phyloP scores from a whole-genome alignment of 2,888 invertebrate genomes.

The Gonocerus acuteangulatus region DNA sequence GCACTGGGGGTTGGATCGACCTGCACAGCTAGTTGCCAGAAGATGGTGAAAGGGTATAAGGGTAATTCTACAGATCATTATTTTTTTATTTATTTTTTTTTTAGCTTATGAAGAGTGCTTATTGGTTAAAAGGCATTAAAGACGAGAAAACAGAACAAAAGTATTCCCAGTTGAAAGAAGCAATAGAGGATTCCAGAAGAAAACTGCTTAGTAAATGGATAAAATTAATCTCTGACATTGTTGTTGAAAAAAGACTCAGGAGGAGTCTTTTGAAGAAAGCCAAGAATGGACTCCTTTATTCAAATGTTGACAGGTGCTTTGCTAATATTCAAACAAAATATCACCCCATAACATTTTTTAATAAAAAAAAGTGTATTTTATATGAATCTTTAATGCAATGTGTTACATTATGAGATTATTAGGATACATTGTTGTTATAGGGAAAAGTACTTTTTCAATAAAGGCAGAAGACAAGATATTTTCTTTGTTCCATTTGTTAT shows the following conservation, averaged over 20 bases:
- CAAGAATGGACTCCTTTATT: slow-evolving; percentile 58
- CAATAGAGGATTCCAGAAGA: not conserved
- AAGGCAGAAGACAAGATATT: too few species aligned
- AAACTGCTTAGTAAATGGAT: not conserved
- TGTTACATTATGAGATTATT: too few species aligned
- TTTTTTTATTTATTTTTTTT: too few species aligned
- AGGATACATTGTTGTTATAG: too few species aligned
- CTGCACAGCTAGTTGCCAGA: too few species aligned
- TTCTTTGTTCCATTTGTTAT: too few species aligned
- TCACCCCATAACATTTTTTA: not conserved
- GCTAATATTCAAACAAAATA: slow-evolving; percentile 36
- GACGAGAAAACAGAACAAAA: slow-evolving; percentile 3
- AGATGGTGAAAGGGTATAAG: too few species aligned
- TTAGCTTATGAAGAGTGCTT: not conserved
- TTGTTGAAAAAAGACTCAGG: not conserved
- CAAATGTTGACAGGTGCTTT: slow-evolving; percentile 65
- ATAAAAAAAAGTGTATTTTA: too few species aligned
- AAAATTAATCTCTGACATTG: not conserved
- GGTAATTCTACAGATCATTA: too few species aligned
- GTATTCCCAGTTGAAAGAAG: not conserved
- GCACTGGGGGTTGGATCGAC: too few species aligned
- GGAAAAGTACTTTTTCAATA: too few species aligned
- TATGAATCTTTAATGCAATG: too few species aligned
- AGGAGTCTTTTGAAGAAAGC: slow-evolving; percentile 3
- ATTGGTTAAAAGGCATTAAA: not conserved